A percentile compares a stretch with the other conserved stretches of the same genome.
Conservation (phyloP, 2,888 invertebrate species). For the Chymomyza fuscimana region DNA sequence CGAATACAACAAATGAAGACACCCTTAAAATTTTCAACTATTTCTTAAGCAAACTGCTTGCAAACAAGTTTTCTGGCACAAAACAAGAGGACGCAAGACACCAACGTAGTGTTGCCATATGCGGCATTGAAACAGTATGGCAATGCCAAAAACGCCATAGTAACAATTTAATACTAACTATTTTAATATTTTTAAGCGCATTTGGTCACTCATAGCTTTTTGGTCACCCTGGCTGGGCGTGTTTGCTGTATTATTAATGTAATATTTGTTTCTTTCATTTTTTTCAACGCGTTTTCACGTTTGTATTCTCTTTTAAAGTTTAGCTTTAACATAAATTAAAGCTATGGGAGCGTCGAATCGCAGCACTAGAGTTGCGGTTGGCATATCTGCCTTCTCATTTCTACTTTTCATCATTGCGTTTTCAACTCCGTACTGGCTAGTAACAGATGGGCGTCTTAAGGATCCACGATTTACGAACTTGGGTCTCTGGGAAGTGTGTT, state of each 20-base stretch:
- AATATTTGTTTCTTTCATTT: slow-evolving; percentile 26
- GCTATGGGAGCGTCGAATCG: slow-evolving; percentile 79
- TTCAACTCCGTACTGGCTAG: slow-evolving; percentile 93
- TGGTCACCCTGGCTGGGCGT: slow-evolving; percentile 49
- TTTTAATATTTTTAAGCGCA: neutral
- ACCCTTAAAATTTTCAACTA: neutral
- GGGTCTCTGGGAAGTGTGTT: slow-evolving; percentile 97
- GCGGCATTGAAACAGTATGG: slow-evolving; percentile 6
- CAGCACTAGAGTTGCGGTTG: slow-evolving; percentile 81
- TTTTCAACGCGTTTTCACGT: neutral
- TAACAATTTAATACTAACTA: neutral
- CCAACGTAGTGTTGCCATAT: slow-evolving; percentile 33
- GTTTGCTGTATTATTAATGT: slow-evolving; percentile 41
- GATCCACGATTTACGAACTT: slow-evolving; percentile 90
- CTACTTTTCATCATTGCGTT: slow-evolving; percentile 89
- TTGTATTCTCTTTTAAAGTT: neutral
- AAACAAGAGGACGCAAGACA: slow-evolving; percentile 48
- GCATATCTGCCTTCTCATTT: slow-evolving; percentile 84
- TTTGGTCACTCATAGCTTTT: neutral
- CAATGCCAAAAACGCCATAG: slow-evolving; percentile 9
- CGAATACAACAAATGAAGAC: neutral
- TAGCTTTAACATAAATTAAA: neutral
- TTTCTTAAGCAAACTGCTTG: neutral
- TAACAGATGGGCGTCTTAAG: slow-evolving; percentile 87
- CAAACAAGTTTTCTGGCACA: slow-evolving; percentile 63